Evolutionary conservation across 2,888 invertebrate species (phyloP), one percentile per base, ranked within the genome.

Genomic region (Adela reaumurella): DNA sequence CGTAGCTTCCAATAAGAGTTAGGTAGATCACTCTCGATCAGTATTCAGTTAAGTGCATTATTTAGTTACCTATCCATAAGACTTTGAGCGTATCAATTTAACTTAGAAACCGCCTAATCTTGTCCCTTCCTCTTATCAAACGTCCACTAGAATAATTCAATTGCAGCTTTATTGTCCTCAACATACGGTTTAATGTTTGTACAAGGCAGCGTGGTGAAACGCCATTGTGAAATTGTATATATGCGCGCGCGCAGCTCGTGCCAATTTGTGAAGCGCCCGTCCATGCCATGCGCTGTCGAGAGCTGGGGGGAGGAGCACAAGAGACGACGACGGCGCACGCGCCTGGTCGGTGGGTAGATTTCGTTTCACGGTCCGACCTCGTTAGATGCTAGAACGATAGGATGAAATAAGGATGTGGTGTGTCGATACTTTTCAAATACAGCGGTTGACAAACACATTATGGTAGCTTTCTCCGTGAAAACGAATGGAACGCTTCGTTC

Each of bases 191-290:
- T 24, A 24, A 24, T n/a, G 8, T 24, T 24, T 8, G 24, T 24
- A 24, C 8, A 6, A 6, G 24, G 3, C 43, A 14, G 44, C n/a
- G 28, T 43, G 43, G 11, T 43, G 41, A 42, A 16, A 44, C 28
- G 28, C 43, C 17, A 42, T 24, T 14, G 17, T 17, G 17, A 11
- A 35, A 28, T 44, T 43, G 28, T 43, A 28, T 24, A 24, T 8
- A 35, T 35, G 48, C 73, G 74, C 73, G 74, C 74, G 76, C 67
- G 69, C 65, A 68, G 74, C 74, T 76, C 76, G 76, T 76, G 74
- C 74, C 74, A 76, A 77, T 74, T 76, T 76, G 77, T 74, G 74
- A 71, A 72, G 24, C 24, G 24, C 24, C 24, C n/a, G n/a, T n/a
- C n/a, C n/a, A n/a, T n/a, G n/a, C n/a, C n/a, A n/a, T n/a, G n/a